Evolutionary conservation across 1,140 invertebrate species (phyloP), one percentile per base, ranked within the genome.

Genomic region (Phocides pigmalion): DNA sequence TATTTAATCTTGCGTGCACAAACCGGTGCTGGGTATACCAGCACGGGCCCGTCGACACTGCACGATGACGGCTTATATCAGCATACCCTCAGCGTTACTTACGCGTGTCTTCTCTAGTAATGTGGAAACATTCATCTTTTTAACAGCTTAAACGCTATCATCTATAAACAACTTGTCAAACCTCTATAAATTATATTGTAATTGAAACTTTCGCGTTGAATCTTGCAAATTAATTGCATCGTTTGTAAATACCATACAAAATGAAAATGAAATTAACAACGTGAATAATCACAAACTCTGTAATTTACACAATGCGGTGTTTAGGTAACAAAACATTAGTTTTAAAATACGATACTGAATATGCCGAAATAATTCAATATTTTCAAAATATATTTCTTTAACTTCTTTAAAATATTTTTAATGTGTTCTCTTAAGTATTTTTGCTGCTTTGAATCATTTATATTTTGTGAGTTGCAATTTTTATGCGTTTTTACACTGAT

Each of bases 11-110:
- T 42, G 66, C 66, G 70, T 74, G 74, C 54, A 56, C 41, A 66
- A 69, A 74, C 66, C 64, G 62, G 66, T 69, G 68, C 50, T 54
- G 17, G 59, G 22, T 63, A 44, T 50, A 58, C 25, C 49, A 64
- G 63, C 68, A 73, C 63, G 66, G 66, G 68, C 68, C 68, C 66
- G 64, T 76, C 74, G 61, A 66, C 68, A 64, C 64, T 62, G 44
- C 51, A 67, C 66, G 64, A 68, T 70, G 68, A 64, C 64, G 44
- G 66, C 58, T 25, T 59, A 62, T 58, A 70, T 73, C 66, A 73
- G 68, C 51, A 41, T 19, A 41, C 37, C 17, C 51, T 20, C n/a
- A 39, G 19, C 37, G 19, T 15, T 41, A 54, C 51, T 22, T 14
- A 42, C 37, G 17, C 19, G 20, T 54, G 25, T 39, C 51, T 25